Evolutionary conservation across 2,113 vertebrate species (phyloP), one percentile per base, ranked within the genome.

Genomic region (Hippolais icterina): DNA sequence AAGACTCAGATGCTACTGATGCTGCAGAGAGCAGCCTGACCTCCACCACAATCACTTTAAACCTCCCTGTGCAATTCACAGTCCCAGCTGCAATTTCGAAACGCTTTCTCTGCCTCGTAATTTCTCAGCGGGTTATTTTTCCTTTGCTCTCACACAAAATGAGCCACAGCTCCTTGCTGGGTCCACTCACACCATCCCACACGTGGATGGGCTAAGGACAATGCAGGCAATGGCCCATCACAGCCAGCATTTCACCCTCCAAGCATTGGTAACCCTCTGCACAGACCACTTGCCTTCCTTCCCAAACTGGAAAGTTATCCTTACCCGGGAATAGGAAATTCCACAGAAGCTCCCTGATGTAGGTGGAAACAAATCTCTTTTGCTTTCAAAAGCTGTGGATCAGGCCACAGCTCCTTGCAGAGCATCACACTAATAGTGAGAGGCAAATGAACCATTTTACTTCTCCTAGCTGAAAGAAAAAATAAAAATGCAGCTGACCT

Each of bases 371-470:
- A 84, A 79, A 78, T 22, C 41, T 22, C 44, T 41, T 77, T 41
- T 35, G 54, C 56, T 91, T 92, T 52, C 89, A 69, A 31, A 90
- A 85, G 68, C 66, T 66, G 59, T 22, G 80, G 74, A 90, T 74
- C 46, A 75, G 87, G 61, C 81, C 79, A 27, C 64, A 89, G 90
- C 70, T 83, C 59, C 70, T 95, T 59, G 87, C 84, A 91, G 87
- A 93, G 83, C 22, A 65, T 25, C 75, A 41, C 33, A 7, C 57
- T 89, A 76, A 87, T 44, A 87, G 56, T 6, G 59, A 80, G 74
- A 94, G 81, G 87, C 83, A 95, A 96, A 91, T 60, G 85, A 95
- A 81, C 59, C 87, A 94, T 95, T 93, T 93, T 75, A 66, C 86
- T 83, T 87, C 74, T 79, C 28, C 57, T n/a, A 33, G 31, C 35